Conservation (phyloP, 2,888 invertebrate species). For the Zygothrica quintamaculata region DNA sequence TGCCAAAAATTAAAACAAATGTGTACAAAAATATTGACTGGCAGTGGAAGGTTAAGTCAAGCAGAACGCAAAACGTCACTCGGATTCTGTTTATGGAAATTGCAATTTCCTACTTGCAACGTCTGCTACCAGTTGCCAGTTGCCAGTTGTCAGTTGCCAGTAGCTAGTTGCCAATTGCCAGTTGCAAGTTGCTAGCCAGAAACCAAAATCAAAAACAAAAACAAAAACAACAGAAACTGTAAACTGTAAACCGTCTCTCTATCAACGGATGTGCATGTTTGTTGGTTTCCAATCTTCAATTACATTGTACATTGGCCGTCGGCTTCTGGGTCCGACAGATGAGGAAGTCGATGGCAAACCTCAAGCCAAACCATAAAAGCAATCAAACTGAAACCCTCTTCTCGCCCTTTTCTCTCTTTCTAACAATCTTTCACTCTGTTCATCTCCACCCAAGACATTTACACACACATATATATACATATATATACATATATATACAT, state of each 20-base stretch:
- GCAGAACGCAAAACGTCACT: slow-evolving; percentile 41
- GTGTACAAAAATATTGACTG: slow-evolving; percentile 19
- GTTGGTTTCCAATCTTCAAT: slow-evolving; percentile 28
- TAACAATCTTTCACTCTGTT: slow-evolving; percentile 3
- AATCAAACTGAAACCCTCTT: slow-evolving; percentile 48
- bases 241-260: slow-evolving; percentile 13
- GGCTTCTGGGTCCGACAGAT: slow-evolving; percentile 8
- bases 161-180: background rate
- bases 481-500: background rate
- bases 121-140: slow-evolving; percentile 22
- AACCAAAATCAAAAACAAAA: slow-evolving; percentile 12
- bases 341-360: slow-evolving; percentile 35
- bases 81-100: slow-evolving; percentile 58
- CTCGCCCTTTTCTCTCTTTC: slow-evolving; percentile 1
- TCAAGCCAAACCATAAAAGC: slow-evolving; percentile 54
- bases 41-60: slow-evolving; percentile 42
- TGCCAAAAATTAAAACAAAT: slow-evolving; percentile 19
- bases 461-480: background rate
- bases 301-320: slow-evolving; percentile 45
- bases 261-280: slow-evolving; percentile 18
- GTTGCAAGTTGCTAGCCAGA: background rate
- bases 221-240: background rate
- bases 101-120: slow-evolving; percentile 59
- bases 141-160: background rate
- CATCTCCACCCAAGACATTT: slow-evolving; percentile 3